A percentile compares a stretch with the other conserved stretches of the same genome.
phyloP scores from a whole-genome alignment of 2,113 vertebrate genomes.

The Dicerorhinus sumatrensis region DNA sequence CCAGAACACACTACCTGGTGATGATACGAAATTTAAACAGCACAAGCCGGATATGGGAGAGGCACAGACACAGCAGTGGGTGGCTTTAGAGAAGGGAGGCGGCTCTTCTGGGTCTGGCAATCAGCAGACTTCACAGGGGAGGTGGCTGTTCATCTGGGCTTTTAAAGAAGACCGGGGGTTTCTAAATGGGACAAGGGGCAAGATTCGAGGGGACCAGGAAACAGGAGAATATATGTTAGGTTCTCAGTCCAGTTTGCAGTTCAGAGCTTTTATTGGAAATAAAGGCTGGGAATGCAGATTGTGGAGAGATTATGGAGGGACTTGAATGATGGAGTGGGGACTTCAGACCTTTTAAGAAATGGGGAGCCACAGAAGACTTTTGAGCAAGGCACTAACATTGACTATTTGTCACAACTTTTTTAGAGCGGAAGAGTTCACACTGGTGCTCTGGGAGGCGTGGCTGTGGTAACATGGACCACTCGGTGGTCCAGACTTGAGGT shows the following conservation, averaged over 20 bases:
- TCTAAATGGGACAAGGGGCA: background rate
- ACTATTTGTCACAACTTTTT: background rate
- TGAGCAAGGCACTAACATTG: background rate
- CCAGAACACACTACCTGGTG: background rate
- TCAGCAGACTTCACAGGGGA: background rate
- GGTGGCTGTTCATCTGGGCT: background rate
- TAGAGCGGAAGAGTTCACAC: background rate
- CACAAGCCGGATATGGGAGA: background rate
- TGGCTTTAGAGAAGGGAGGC: background rate
- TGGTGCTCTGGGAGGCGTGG: background rate
- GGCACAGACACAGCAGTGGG: fast-evolving
- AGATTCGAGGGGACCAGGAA: background rate
- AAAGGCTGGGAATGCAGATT: background rate
- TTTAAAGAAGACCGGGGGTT: background rate
- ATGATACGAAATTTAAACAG: background rate
- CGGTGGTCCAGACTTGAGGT: background rate
- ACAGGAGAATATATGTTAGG: background rate
- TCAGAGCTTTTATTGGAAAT: background rate
- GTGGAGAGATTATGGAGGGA: background rate
- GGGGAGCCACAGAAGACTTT: background rate
- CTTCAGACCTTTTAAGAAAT: background rate
- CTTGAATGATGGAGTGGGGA: background rate
- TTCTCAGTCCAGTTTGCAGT: background rate
- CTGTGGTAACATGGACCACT: background rate
- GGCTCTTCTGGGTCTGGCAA: too few species aligned